Base-by-base conservation (phyloP, 2,113 vertebrate genomes). In the Cervus canadensis region DNA sequence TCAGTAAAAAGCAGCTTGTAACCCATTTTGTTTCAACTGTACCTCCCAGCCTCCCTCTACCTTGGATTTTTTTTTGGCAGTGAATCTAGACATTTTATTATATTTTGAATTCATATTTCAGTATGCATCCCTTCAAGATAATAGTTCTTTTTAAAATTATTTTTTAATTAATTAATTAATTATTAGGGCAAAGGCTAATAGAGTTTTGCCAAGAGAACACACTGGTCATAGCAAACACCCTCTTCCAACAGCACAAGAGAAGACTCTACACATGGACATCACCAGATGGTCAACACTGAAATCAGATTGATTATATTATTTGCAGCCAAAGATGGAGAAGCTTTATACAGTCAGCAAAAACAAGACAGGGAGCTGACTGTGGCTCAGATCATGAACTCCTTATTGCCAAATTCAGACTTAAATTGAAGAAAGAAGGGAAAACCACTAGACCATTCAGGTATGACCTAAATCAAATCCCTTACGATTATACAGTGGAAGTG, bases 81-180 rank as follows among this genome's bases (percentile, higher is more conserved):
- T 15, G 33, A 85, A 60, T 13, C 45, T 45, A 71, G 40, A 23
- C 43, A 16, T 50, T 57, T 11, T 87, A 26, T 60, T 91, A 40
- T 84, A 83, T 78, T 83, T 71, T 85, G 11, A 54, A 56, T 64
- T 84, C 62, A 50, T 90, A 62, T 96, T 94, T 97, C 59, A 84
- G 54, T 90, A 59, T 78, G 43, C 28, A 40, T 67, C 56, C 84
- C 23, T 94, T 84, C 21, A 60, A 91, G 30, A 76, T 40, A 87
- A 95, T 33, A 71, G 76, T 82, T 76, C 13, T 81, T 95, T 48
- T 43, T 3, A 0, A 71, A 11, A 71, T 36, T 11, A 71, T 36
- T 71, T 71, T 67, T 71, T 6, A 36, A 71, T 11, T 33, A 64
- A 64, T 33, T 64, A 64, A 64, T n/a, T 71, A 71, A 36, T 71